Evolutionary conservation across 1,140 invertebrate genomes (phyloP).

Genomic region (Charaxes varanes): DNA sequence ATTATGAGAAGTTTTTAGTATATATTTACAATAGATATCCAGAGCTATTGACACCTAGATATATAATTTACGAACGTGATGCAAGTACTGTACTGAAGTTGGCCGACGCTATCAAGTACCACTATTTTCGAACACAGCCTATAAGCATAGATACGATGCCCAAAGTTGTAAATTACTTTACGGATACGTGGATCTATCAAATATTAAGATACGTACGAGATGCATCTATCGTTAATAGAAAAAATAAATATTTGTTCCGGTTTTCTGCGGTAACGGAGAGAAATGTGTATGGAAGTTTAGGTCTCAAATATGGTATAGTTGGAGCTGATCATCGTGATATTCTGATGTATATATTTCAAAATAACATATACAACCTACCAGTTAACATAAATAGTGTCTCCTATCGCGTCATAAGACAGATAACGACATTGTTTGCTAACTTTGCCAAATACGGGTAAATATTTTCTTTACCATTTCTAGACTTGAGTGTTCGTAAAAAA

Average conservation of each 20-base stretch:
- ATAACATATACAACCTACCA: conserved; percentile 27
- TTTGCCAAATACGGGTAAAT: conserved; percentile 62
- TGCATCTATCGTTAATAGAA: background rate
- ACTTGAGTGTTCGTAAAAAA: too few relatives aligned
- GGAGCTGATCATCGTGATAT: conserved; percentile 46
- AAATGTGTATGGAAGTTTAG: conserved; percentile 29
- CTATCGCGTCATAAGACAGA: conserved; percentile 48
- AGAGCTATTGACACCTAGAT: conserved; percentile 35
- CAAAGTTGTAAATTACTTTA: conserved; percentile 42
- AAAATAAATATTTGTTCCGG: conserved; percentile 31
- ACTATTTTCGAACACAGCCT: conserved; percentile 63
- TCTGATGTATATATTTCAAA: conserved; percentile 43
- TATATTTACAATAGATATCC: conserved; percentile 31
- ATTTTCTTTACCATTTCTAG: too few relatives aligned
- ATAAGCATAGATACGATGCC: conserved; percentile 30
- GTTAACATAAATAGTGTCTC: conserved; percentile 27
- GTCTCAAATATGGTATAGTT: conserved; percentile 21
- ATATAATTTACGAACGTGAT: conserved; percentile 27
- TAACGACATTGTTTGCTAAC: conserved; percentile 70
- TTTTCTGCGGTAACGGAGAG: conserved; percentile 33
- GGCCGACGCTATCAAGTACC: conserved; percentile 44
- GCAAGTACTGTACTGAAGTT: conserved; percentile 33
- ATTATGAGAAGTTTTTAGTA: conserved; percentile 22
- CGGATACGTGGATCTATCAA: conserved; percentile 25
- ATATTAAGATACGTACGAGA: background rate